These are phyloP conservation scores for Corythoichthys intestinalis DNA, from an alignment of 2,113 vertebrate genomes.

Conservation along the genomic window DNA sequence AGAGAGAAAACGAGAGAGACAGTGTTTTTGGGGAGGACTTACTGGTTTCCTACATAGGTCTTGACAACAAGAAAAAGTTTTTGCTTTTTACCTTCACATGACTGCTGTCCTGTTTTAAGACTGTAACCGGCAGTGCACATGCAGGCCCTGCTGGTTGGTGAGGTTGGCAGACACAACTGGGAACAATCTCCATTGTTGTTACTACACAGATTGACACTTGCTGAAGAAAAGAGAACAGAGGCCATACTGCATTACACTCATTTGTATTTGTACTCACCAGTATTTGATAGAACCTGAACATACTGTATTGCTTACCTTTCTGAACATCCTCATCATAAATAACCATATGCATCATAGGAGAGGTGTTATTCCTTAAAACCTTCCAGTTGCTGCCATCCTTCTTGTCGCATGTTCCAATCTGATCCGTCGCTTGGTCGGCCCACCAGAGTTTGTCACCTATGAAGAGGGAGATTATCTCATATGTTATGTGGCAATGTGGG, in stretches of 20 bases:
- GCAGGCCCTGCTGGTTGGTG: conserved; percentile 82
- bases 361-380: conserved; percentile 88
- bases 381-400: conserved; percentile 78
- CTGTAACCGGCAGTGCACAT: conserved; percentile 98
- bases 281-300: not conserved
- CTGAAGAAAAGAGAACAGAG: conserved; percentile 33
- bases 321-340: conserved; percentile 92
- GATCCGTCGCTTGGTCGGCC: conserved; percentile 93
- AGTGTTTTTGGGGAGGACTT: conserved; percentile 3
- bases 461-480: not conserved
- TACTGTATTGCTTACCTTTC: conserved; percentile 62
- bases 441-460: conserved; percentile 94
- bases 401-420: conserved; percentile 93
- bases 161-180: conserved; percentile 94
- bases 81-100: conserved; percentile 83
- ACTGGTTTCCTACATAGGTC: not conserved
- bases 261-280: not conserved
- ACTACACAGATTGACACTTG: conserved; percentile 88
- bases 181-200: conserved; percentile 93
- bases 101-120: conserved; percentile 87
- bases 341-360: conserved; percentile 97
- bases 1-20: not conserved
- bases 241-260: not conserved
- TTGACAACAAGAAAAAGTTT: not conserved
- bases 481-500: not conserved